Evolutionary conservation across 2,797 vertebrate genomes (phyloP).

Genomic region (Gallinago stenura): DNA sequence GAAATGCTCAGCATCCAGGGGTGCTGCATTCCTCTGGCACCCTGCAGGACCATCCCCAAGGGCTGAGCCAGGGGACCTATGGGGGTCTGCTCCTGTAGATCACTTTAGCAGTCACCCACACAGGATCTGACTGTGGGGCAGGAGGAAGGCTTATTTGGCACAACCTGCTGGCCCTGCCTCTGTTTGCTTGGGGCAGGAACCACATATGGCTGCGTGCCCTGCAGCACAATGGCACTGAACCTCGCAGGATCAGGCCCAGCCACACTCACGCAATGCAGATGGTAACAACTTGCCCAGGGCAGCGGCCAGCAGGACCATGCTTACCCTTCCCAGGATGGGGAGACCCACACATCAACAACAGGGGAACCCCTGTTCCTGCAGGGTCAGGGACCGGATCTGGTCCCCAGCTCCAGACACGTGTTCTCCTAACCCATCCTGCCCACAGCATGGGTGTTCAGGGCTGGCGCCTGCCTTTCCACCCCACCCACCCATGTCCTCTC

Average conservation of each 20-base stretch:
- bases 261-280: rapidly evolving
- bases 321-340: background rate
- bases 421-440: background rate
- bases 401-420: rapidly evolving
- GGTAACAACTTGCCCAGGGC: background rate
- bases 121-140: rapidly evolving
- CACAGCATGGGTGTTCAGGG: background rate
- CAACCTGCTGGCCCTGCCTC: background rate
- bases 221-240: background rate
- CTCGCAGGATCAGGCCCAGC: background rate
- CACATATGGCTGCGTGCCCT: background rate
- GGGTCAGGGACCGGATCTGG: background rate
- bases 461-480: background rate
- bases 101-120: background rate
- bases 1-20: background rate
- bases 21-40: background rate
- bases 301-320: background rate
- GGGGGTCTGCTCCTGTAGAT: background rate
- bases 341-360: background rate
- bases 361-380: background rate
- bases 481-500: background rate
- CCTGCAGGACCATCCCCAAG: rapidly evolving
- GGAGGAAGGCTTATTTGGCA: slow-evolving; percentile 8
- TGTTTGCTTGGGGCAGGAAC: background rate
- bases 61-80: background rate